Base-by-base conservation (phyloP, 2,888 invertebrate genomes). In the Andrena camellia region DNA sequence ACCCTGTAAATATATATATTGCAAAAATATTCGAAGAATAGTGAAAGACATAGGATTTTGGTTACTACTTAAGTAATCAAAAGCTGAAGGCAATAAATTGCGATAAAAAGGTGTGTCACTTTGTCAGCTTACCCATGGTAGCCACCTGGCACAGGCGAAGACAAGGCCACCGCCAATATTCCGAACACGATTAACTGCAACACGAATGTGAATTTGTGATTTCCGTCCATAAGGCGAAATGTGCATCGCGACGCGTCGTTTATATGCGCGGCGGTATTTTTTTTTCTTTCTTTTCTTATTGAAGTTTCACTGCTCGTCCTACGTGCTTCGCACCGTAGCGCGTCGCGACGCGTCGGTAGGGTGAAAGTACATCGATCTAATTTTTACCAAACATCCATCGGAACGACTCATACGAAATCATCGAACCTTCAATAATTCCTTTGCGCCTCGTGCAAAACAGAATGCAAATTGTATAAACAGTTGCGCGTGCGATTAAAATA, bases 171-270 rank as follows among this genome's bases (percentile, higher is more conserved):
- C 50, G 91, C 91, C 74, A 93, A 75, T 85, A 92, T 89, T 90
- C 91, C 93, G 82, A 91, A 91, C 87, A 92, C 90, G 89, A 93
- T 87, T 57, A 93, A 83, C 93, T 94, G 90, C 67, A 87, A 85
- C 68, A 82, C 78, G 67, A 86, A 78, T 68, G 76, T 63, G 80
- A 86, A 86, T 87, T 83, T 80, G 68, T 86, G 76, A 82, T 83
- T 83, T 57, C 57, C 59, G 69, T 23, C 64, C 54, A 67, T 83
- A 82, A 74, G 62, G 48, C 73, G 60, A 70, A 78, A 86, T 78
- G 63, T 70, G 80, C 70, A 64, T 57, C 63, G 78, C 35, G 71
- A 69, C 48, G n/a, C 63, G 29, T 73, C 60, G 79, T 89, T 87
- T 70, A 83, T 84, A 87, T 89, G 83, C 85, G 26, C 20, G 35